A percentile compares a stretch with the other conserved stretches of the same genome.
Evolutionary conservation across 92 coral and sea anemone genomes (phyloP).

Genomic region (Bergia sp.): DNA sequence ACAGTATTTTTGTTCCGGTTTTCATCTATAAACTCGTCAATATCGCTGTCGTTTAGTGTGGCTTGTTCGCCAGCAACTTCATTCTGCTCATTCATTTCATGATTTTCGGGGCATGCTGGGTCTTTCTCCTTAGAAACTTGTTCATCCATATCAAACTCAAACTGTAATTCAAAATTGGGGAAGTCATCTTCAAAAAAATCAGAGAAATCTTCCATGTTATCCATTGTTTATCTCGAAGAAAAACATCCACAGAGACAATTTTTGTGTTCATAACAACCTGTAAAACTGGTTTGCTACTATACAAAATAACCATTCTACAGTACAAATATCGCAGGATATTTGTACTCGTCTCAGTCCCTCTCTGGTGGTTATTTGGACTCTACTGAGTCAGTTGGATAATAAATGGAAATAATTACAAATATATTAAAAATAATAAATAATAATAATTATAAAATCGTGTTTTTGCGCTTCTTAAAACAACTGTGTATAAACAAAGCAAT

Average conservation of each 20-base stretch:
- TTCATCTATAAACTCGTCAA: slow-evolving; percentile 1
- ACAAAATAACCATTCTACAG: not conserved
- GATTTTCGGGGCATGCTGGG: not conserved
- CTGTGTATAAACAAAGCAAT: too few relatives aligned
- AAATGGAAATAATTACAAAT: too few relatives aligned
- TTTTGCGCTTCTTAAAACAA: too few relatives aligned
- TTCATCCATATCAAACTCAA: not conserved
- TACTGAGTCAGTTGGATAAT: too few relatives aligned
- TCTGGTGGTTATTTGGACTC: too few relatives aligned
- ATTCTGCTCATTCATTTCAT: slow-evolving; percentile 9
- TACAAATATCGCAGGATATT: too few relatives aligned
- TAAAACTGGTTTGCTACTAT: too few relatives aligned
- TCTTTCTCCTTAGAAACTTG: not conserved
- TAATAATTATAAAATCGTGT: not conserved
- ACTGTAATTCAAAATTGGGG: not conserved
- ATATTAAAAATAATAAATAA: too few relatives aligned
- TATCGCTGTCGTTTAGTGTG: not conserved
- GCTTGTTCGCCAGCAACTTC: not conserved
- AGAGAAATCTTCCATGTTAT: slow-evolving; percentile 2
- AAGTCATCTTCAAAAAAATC: not conserved
- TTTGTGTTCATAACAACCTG: not conserved
- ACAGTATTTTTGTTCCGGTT: not conserved
- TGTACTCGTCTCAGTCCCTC: too few relatives aligned
- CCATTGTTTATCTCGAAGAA: not conserved
- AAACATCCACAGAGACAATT: not conserved